phyloP scores from a whole-genome alignment of 2,888 invertebrate species.

The Euplagia quadripunctaria region DNA sequence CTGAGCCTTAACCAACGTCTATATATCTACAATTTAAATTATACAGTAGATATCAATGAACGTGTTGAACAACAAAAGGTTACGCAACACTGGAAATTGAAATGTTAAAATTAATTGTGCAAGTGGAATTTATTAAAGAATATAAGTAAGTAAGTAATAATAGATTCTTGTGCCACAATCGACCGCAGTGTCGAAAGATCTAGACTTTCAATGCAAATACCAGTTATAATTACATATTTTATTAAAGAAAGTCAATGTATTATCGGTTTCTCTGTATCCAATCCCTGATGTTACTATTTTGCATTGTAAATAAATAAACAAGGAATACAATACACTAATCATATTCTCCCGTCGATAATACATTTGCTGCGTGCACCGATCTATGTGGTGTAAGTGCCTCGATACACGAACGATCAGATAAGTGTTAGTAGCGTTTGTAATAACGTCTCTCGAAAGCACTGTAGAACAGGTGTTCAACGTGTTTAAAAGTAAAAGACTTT shows the following conservation, averaged over 20 bases:
- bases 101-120: constrained; percentile 42
- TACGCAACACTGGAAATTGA: constrained; percentile 23
- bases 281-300: constrained; percentile 14
- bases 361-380: constrained; percentile 47
- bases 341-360: constrained; percentile 59
- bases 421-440: not conserved
- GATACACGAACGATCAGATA: constrained; percentile 26
- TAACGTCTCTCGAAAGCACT: not conserved
- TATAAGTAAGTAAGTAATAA: constrained; percentile 16
- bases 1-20: too few species aligned
- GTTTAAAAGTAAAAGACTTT: too few species aligned
- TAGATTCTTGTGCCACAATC: constrained; percentile 3
- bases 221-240: not conserved
- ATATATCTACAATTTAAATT: not conserved
- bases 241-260: not conserved
- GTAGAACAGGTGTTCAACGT: not conserved
- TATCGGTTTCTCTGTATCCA: constrained; percentile 3
- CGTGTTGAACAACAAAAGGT: constrained; percentile 31
- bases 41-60: not conserved
- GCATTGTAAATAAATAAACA: constrained; percentile 58
- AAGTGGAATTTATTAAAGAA: constrained; percentile 16
- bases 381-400: constrained; percentile 27
- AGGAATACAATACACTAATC: constrained; percentile 65
- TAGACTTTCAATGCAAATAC: not conserved
- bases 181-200: not conserved